Conservation (phyloP, 2,797 vertebrate genomes). For the Paedocypris micromegethes region DNA sequence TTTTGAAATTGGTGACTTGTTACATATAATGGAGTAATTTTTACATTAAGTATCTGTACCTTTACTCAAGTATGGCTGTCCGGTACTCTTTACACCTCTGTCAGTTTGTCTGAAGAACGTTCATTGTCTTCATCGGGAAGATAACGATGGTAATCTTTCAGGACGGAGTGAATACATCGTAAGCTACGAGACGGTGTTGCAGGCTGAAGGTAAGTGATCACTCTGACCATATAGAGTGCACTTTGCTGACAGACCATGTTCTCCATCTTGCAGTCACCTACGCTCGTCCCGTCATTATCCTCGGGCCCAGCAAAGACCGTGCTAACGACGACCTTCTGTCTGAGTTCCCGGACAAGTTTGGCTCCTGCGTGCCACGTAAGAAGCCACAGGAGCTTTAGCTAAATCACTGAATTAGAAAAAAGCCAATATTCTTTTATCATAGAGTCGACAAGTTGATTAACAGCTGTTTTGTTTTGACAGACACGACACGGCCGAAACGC, state of each 20-base stretch:
- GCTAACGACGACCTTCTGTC: conserved; percentile 87
- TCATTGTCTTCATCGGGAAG: too few species aligned
- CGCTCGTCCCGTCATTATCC: conserved; percentile 83
- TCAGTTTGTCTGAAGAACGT: conserved; percentile 8
- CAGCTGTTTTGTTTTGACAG: conserved; percentile 51
- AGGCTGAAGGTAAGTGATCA: conserved; percentile 75
- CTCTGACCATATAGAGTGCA: background rate
- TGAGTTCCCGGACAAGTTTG: conserved; percentile 86
- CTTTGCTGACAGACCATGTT: background rate
- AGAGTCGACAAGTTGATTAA: background rate
- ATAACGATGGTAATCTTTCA: conserved; percentile 33
- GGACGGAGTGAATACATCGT: conserved; percentile 78
- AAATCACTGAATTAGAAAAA: too few species aligned
- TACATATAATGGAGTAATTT: too few species aligned
- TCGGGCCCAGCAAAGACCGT: conserved; percentile 85
- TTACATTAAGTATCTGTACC: too few species aligned
- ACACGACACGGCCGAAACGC: conserved; percentile 81
- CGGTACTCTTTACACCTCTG: background rate
- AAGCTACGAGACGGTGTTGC: conserved; percentile 81
- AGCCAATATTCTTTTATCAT: background rate
- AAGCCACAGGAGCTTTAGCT: background rate
- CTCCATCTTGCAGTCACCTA: conserved; percentile 73
- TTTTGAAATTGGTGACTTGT: too few species aligned
- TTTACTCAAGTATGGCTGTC: too few species aligned
- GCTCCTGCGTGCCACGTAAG: conserved; percentile 87